Evolutionary conservation across 1,140 invertebrate species (phyloP), one percentile per base, ranked within the genome.

Genomic region (Ladona fulva): DNA sequence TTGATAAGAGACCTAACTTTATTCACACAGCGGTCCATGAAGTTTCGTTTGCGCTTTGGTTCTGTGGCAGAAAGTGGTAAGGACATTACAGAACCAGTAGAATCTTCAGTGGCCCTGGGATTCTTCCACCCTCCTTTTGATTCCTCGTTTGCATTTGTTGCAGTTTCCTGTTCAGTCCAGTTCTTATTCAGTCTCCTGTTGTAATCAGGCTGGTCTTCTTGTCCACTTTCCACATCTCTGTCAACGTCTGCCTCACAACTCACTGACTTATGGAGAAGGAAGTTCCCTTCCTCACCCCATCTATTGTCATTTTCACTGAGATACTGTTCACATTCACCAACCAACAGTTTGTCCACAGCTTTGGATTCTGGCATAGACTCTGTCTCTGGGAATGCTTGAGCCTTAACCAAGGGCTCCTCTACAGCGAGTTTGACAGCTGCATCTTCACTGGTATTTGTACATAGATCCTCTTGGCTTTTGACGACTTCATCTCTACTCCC

Each of bases 1-100:
- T 89, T 90, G 75, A 91, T 91, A 79, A 91, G 88, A 82, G 90
- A 90, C 86, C 90, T 88, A 84, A 93, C 89, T 87, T 92, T 92
- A 83, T 91, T 92, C 42, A 92, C 90, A 84, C 91, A 92, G 83
- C 90, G 89, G 85, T 93, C 91, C 90, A 93, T 91, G 82, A 93
- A 92, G 84, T 92, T 92, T 81, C 88, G 88, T 82, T 91, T 91
- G 78, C 89, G 86, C 83, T 91, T 91, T 0, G 84, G 83, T 74
- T 85, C 83, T 0, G 79, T 81, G 11, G 82, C 82, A 8, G 82
- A 78, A 8, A 85, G 83, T 24, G 86, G 79, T 12, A 84, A 85
- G 3, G 83, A 78, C 24, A 84, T 75, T 83, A 42, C 83, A 81
- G 74, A 79, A 83, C 0, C 82, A 82, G 77, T 79, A 82, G 78